Base-by-base conservation (phyloP, 2,113 vertebrate genomes). In the Chauna torquata region DNA sequence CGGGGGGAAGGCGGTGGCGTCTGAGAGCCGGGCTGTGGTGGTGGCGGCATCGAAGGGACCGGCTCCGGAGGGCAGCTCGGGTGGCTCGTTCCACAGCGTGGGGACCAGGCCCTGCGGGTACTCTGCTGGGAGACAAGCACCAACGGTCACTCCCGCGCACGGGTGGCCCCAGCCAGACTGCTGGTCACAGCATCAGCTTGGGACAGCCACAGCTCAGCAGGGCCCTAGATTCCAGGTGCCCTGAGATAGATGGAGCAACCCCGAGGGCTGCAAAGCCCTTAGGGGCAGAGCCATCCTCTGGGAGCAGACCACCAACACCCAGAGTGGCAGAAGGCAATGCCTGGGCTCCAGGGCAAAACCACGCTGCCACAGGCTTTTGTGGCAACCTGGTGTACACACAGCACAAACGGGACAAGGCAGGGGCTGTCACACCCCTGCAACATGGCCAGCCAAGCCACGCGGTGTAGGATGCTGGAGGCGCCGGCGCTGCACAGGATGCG, bases 31-130 rank as follows among this genome's bases (percentile, higher is more conserved):
- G 89, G 90, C 92, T 11, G 97, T 97, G 58, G 98, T 98, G 87
- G 98, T 98, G 58, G 98, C 98, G 8, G 97, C 66, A 0, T 99
- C 99, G 4, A 93, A 92, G 12, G 98, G 98, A 18, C 97, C 98
- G 3, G 98, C 98, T 62, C 99, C 99, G 0, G 99, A 99, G 5
- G 98, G 97, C 78, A 99, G 98, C 92, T 99, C 99, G 6, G 98
- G 98, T 1, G 98, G 98, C 84, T 99, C 99, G 4, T 98, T 98
- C 95, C 98, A 98, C 89, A 98, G 92, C 8, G 99, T 98, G 78
- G 98, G 98, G 40, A 90, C 88, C 0, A 98, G 96, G 59, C 96
- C 98, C 92, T 97, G 98, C 0, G 81, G 97, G 30, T 97, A 96
- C 91, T 97, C 98, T 92, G 98, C 97, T 97, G 93, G 86, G 95